Conservation (phyloP, 2,113 vertebrate species). For the Xyliphius kryptos region DNA sequence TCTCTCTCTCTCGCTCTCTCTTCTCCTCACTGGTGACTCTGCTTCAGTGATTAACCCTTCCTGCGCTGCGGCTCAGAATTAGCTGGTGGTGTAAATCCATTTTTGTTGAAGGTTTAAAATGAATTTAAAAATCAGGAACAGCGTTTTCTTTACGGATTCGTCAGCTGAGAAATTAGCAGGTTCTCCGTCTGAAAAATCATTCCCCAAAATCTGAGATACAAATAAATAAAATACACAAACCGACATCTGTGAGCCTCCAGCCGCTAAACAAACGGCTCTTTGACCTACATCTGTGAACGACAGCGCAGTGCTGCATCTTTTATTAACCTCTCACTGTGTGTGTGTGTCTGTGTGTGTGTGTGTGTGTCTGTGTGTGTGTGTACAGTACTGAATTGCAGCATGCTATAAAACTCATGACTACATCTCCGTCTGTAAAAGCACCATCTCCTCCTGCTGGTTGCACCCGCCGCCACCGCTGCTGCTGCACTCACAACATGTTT, state of each 20-base stretch:
- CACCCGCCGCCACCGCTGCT: conserved; percentile 3
- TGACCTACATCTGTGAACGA: too few relatives aligned
- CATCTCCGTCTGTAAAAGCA: conserved; percentile 1
- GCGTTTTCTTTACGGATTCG: too few relatives aligned
- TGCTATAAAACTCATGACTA: conserved; percentile 19
- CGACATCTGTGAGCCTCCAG: too few relatives aligned
- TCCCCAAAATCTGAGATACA: too few relatives aligned
- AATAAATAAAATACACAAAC: too few relatives aligned
- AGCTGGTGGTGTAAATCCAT: too few relatives aligned
- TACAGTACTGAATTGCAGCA: not conserved
- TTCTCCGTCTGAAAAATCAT: too few relatives aligned
- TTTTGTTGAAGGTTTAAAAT: too few relatives aligned
- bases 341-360: conserved; percentile 26
- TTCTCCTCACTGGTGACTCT: conserved; percentile 5
- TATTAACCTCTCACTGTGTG: not conserved
- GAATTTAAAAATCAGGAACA: too few relatives aligned
- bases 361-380: conserved; percentile 30
- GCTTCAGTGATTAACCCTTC: conserved; percentile 27
- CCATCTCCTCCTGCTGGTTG: conserved; percentile 1
- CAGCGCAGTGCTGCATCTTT: not conserved
- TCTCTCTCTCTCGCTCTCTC: conserved; percentile 12
- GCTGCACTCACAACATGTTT: conserved; percentile 6
- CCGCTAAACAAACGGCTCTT: too few relatives aligned
- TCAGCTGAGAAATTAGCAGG: too few relatives aligned
- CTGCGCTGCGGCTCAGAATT: not conserved